Percentiles rank a stretch among this genome's conserved stretches.
These are phyloP conservation scores for Pheosia gnoma DNA, from an alignment of 2,888 invertebrate species.

Conservation along the genomic window DNA sequence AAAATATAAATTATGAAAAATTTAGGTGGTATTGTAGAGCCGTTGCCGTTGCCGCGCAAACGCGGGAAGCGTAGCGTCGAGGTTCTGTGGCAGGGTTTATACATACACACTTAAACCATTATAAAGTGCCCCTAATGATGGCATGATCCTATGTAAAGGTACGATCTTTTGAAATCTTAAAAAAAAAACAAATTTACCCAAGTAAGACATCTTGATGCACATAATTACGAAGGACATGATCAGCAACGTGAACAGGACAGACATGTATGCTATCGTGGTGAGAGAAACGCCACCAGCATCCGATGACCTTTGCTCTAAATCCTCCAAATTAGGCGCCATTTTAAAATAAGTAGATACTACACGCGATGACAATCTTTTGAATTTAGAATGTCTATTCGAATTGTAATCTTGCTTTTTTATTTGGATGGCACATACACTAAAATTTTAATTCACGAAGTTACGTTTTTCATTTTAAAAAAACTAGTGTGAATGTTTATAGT, in stretches of 20 bases:
- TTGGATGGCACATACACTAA: not conserved
- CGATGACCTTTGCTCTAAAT: conserved; percentile 7
- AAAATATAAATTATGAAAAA: too few relatives aligned
- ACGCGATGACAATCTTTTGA: not conserved
- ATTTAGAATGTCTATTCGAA: conserved; percentile 7
- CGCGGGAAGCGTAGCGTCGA: too few relatives aligned
- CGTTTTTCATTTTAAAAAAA: too few relatives aligned
- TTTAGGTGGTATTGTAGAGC: too few relatives aligned
- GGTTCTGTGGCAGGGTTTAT: too few relatives aligned
- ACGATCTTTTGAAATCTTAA: not conserved
- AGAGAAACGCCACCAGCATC: conserved; percentile 14
- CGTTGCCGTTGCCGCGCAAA: too few relatives aligned
- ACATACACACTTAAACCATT: too few relatives aligned
- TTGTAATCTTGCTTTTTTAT: conserved; percentile 9
- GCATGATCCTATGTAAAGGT: too few relatives aligned
- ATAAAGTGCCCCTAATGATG: too few relatives aligned
- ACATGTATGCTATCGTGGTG: conserved; percentile 33
- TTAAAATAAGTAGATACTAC: not conserved
- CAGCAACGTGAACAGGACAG: conserved; percentile 47
- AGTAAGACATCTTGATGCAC: conserved; percentile 54
- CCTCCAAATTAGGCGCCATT: conserved; percentile 29
- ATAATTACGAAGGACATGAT: conserved; percentile 60
- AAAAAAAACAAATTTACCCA: conserved; percentile 41
- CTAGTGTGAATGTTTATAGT: too few relatives aligned
- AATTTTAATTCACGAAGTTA: too few relatives aligned